Evolutionary conservation across 1,140 invertebrate genomes (phyloP), one percentile per base, ranked within the genome.

Genomic region (Lasaia peninsularis): DNA sequence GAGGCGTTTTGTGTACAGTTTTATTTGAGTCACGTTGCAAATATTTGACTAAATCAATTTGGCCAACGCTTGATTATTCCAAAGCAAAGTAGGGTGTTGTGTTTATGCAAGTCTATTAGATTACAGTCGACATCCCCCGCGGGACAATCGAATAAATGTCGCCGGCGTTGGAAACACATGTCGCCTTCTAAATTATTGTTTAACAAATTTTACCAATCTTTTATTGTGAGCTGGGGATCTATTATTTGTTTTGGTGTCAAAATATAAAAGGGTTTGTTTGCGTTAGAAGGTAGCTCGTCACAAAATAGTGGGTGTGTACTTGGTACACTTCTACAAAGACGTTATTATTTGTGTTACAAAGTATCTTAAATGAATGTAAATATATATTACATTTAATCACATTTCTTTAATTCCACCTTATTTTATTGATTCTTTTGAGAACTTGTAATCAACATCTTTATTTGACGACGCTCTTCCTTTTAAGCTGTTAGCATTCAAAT

Each of bases 21-120:
- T 54, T 54, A 54, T 54, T 54, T 54, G 21, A 54, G 52, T 37
- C 52, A 54, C 52, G 60, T 62, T 32, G 57, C 56, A 62, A 58
- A 62, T 62, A 62, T 62, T 62, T 62, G 60, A 52, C 51, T 62
- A 58, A 63, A 58, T 58, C 61, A 63, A 63, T 63, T 61, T 63
- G 56, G 56, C 44, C 61, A 58, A 53, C 56, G 61, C 58, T 63
- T 54, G 52, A 54, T 54, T 54, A 54, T 54, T 34, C 10, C 34
- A 34, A 24, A 34, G 18, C 33, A 21, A 21, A 24, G 33, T 35
- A 14, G 32, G 49, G 49, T 24, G 28, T 50, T 37, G 35, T 37
- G 14, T 37, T 37, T 37, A 50, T 50, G 32, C 52, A 24, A 54
- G 24, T 54, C 49, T 50, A 54, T 54, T 54, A 54, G 52, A 54